phyloP scores from a whole-genome alignment of 2,888 invertebrate species.

The Chaetoderma sp. region DNA sequence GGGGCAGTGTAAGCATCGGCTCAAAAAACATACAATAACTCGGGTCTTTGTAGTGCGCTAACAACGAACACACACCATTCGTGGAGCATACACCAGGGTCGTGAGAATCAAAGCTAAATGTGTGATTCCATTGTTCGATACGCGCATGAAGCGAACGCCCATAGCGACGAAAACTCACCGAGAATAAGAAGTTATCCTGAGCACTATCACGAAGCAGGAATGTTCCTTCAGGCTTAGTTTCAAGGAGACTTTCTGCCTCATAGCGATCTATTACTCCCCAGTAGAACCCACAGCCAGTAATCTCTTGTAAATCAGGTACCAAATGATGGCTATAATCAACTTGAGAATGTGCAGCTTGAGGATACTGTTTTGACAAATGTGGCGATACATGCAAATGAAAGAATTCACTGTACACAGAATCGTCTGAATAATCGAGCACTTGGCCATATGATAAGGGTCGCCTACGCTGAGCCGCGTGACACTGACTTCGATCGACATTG shows the following conservation, averaged over 20 bases:
- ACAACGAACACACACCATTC: constrained; percentile 82
- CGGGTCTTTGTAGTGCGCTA: constrained; percentile 91
- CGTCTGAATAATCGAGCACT: background rate
- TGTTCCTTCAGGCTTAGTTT: constrained; percentile 95
- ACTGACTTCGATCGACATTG: too few species aligned
- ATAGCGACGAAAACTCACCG: constrained; percentile 92
- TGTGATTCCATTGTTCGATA: constrained; percentile 93
- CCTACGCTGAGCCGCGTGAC: background rate
- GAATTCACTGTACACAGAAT: too few species aligned
- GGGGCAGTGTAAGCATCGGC: constrained; percentile 93
- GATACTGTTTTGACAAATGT: too few species aligned
- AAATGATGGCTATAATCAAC: constrained; percentile 96
- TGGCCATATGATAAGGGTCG: constrained; percentile 18
- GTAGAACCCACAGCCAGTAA: constrained; percentile 93
- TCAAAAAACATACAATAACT: constrained; percentile 99
- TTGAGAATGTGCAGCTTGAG: constrained; percentile 72
- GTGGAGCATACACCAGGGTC: constrained; percentile 96
- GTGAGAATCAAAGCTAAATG: constrained; percentile 97
- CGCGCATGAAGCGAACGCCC: constrained; percentile 94
- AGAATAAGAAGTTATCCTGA: constrained; percentile 97
- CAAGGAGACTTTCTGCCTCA: constrained; percentile 92
- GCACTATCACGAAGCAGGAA: constrained; percentile 95
- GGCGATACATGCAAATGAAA: too few species aligned
- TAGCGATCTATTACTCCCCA: constrained; percentile 99
- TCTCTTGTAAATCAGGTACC: constrained; percentile 91